Evolutionary conservation across 2,888 invertebrate species (phyloP).

Genomic region (Entomobrya multifasciata): DNA sequence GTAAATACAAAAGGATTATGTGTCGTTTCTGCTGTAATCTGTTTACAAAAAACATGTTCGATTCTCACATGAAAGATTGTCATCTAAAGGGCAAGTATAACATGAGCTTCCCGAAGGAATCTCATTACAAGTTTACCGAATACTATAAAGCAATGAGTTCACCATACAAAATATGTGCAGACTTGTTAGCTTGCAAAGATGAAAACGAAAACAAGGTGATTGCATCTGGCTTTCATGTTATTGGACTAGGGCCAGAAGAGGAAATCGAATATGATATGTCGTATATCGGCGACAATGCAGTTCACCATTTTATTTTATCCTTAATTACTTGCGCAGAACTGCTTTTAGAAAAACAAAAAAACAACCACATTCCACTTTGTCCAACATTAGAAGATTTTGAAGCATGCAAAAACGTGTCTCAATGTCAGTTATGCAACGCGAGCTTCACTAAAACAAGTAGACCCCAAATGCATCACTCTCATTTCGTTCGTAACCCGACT

Average conservation of each 20-base stretch:
- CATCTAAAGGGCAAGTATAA: no score
- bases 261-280: background rate
- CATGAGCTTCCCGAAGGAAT: background rate
- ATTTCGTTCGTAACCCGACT: background rate
- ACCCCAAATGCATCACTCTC: background rate
- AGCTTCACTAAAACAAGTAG: no score
- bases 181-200: background rate
- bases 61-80: background rate
- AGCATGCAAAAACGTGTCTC: no score
- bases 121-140: background rate
- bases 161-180: background rate
- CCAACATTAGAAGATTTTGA: no score
- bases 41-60: no score
- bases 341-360: background rate
- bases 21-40: background rate
- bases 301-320: background rate
- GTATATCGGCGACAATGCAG: background rate
- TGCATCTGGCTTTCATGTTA: background rate
- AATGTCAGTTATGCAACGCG: no score
- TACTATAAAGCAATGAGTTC: background rate
- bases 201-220: background rate
- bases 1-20: background rate
- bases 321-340: background rate
- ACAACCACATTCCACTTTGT: no score
- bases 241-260: background rate